phyloP scores from a whole-genome alignment of 2,113 vertebrate genomes.

The Rhinolophus sinicus region DNA sequence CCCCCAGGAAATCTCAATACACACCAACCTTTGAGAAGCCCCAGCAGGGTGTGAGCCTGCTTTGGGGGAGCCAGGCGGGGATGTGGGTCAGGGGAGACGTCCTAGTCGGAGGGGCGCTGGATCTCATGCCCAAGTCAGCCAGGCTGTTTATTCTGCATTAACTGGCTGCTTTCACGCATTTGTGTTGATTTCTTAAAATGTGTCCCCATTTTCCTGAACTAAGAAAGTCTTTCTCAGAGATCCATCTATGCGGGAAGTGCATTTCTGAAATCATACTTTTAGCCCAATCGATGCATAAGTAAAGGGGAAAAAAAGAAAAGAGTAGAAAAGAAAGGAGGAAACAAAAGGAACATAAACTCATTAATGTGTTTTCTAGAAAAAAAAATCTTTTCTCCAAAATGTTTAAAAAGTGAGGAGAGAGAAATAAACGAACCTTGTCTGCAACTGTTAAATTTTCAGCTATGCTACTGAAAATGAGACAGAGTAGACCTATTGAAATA shows the following conservation, averaged over 20 bases:
- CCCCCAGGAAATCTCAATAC: neutral
- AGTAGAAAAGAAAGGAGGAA: neutral
- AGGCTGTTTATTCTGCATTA: neutral
- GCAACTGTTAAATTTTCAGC: neutral
- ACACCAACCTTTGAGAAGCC: neutral
- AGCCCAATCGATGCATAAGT: neutral
- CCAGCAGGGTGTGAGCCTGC: neutral
- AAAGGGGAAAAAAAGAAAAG: neutral
- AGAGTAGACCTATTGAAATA: neutral
- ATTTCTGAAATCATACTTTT: neutral
- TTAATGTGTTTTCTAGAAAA: neutral
- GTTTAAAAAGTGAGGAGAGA: neutral
- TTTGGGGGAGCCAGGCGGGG: too few relatives aligned
- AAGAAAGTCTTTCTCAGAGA: neutral
- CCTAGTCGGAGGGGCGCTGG: too few relatives aligned
- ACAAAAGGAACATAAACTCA: neutral
- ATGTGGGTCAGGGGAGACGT: neutral
- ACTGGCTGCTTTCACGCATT: neutral
- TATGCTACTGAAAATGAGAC: neutral
- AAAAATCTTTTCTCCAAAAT: neutral
- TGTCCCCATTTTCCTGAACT: neutral
- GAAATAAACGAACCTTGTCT: neutral
- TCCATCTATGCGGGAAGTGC: neutral
- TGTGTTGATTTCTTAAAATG: neutral
- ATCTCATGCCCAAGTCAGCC: neutral